These are phyloP conservation scores for Halictus rubicundus DNA, from an alignment of 1,140 invertebrate species.

Conservation along the genomic window DNA sequence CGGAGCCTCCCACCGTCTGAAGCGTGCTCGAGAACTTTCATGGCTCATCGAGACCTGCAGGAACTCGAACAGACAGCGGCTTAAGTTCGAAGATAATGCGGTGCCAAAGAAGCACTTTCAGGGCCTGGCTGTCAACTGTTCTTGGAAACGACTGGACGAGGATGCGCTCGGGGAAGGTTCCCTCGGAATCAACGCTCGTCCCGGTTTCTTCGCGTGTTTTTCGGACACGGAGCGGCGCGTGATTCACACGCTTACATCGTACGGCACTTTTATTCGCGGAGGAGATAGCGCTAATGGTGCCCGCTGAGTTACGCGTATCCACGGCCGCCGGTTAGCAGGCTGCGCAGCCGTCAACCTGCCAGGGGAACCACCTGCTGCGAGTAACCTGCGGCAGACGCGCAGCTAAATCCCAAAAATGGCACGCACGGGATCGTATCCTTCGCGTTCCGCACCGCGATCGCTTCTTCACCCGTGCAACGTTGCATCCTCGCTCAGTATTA, in stretches of 20 bases:
- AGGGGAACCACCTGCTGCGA: conserved; percentile 73
- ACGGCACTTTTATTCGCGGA: conserved; percentile 48
- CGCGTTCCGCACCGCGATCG: conserved; percentile 34
- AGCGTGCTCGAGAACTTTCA: not conserved
- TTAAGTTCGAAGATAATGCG: conserved; percentile 38
- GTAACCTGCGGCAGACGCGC: conserved; percentile 54
- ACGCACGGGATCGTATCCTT: conserved; percentile 49
- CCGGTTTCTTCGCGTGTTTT: conserved; percentile 41
- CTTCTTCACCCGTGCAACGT: not conserved
- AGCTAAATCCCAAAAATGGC: conserved; percentile 69
- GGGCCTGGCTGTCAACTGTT: conserved; percentile 22
- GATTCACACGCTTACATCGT: conserved; percentile 64
- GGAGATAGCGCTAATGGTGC: conserved; percentile 73
- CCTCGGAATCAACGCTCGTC: not conserved
- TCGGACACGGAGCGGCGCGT: conserved; percentile 36
- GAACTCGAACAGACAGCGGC: conserved; percentile 28
- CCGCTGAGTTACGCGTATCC: conserved; percentile 75
- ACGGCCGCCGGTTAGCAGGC: conserved; percentile 57
- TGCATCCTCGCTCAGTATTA: too few species aligned
- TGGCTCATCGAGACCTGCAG: conserved; percentile 11
- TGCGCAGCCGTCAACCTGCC: conserved; percentile 57
- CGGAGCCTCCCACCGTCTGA: not conserved
- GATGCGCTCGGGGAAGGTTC: too few species aligned
- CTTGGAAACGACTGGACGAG: not conserved
- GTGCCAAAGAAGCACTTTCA: conserved; percentile 34